A percentile compares a stretch with the other conserved stretches of the same genome.
Evolutionary conservation across 2,888 invertebrate species (phyloP).

Genomic region (Melitaea athalia): DNA sequence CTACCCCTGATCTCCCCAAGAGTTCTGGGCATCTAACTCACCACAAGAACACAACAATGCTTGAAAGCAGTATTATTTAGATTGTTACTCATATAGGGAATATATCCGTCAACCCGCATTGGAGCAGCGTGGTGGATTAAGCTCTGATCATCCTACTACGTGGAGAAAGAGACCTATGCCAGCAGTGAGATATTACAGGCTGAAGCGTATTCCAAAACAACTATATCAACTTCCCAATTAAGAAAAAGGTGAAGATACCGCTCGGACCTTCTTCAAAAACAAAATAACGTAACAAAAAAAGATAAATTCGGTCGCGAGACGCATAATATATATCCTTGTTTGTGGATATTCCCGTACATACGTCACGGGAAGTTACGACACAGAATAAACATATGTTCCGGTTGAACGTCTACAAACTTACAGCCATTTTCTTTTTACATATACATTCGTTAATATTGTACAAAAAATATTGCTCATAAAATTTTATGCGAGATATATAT

Average conservation of each 20-base stretch:
- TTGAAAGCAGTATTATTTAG: too few relatives aligned
- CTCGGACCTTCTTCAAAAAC: background rate
- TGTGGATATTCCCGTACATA: constrained; percentile 3
- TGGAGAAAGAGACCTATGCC: too few relatives aligned
- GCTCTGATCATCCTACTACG: too few relatives aligned
- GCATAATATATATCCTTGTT: constrained; percentile 3
- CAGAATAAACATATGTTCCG: constrained; percentile 10
- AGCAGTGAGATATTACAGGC: too few relatives aligned
- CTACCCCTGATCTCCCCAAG: too few relatives aligned
- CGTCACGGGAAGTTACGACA: constrained; percentile 3
- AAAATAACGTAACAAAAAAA: background rate
- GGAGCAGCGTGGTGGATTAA: too few relatives aligned
- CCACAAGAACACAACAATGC: too few relatives aligned
- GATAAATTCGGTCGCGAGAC: constrained; percentile 1
- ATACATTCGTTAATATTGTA: background rate
- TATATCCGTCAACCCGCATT: too few relatives aligned
- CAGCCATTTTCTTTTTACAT: constrained; percentile 3
- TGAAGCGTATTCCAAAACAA: background rate
- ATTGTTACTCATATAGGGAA: too few relatives aligned
- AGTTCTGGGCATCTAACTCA: too few relatives aligned
- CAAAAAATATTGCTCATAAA: background rate
- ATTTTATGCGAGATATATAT: background rate
- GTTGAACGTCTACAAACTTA: constrained; percentile 6
- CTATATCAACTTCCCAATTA: background rate
- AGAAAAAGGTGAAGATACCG: background rate